These are phyloP conservation scores for Horisme vitalbata DNA, from an alignment of 2,888 invertebrate species.

Conservation along the genomic window DNA sequence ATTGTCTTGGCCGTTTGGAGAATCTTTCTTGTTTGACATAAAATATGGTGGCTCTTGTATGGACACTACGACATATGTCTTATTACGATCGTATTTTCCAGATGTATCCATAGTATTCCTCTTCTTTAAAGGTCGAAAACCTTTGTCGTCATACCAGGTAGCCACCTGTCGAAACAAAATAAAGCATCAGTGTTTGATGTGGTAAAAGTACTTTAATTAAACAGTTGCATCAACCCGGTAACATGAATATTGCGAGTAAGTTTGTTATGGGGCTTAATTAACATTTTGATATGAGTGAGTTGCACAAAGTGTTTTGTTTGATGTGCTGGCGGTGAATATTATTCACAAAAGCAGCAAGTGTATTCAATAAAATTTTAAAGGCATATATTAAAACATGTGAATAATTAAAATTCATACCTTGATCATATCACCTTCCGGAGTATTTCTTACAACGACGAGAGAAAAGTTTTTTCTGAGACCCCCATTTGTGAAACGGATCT, in stretches of 20 bases:
- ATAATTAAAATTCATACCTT: conserved; percentile 7
- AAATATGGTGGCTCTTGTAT: conserved; percentile 94
- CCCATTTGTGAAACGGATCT: conserved; percentile 92
- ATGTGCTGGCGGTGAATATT: no score
- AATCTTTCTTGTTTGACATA: conserved; percentile 44
- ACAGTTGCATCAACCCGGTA: no score
- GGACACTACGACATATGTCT: conserved; percentile 93
- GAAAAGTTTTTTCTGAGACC: conserved; percentile 94
- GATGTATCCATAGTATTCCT: conserved; percentile 85
- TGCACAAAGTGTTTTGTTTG: no score
- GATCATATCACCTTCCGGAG: conserved; percentile 90
- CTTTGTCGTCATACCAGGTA: conserved; percentile 92
- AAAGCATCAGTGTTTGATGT: no score
- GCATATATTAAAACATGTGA: not conserved
- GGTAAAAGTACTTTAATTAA: no score
- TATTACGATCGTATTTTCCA: conserved; percentile 88
- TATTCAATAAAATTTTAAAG: no score
- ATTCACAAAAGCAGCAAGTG: no score
- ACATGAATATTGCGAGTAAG: no score
- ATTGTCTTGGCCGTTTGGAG: not conserved
- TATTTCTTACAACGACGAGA: conserved; percentile 94
- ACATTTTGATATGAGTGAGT: no score
- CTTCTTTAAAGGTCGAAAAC: conserved; percentile 89
- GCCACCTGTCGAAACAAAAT: conserved; percentile 83
- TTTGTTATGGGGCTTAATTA: no score